phyloP scores from a whole-genome alignment of 2,113 vertebrate species.

The Archilochus colubris region DNA sequence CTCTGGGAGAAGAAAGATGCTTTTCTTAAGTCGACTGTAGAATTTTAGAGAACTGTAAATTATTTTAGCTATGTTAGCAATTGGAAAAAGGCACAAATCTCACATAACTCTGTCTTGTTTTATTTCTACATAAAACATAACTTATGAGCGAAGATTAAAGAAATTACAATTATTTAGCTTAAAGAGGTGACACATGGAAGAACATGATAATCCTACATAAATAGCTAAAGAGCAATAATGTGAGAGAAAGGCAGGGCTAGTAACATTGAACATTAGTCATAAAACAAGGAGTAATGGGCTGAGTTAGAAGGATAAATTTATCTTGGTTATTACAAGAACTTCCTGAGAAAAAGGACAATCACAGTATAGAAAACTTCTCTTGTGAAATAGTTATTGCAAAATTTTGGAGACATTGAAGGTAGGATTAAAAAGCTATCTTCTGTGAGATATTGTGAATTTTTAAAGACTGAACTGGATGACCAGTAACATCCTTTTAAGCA shows the following conservation, averaged over 20 bases:
- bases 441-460: neutral
- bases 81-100: neutral
- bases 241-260: neutral
- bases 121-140: slow-evolving; percentile 9
- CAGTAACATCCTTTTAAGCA: neutral
- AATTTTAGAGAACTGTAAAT: neutral
- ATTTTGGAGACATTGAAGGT: neutral
- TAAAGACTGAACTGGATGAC: neutral
- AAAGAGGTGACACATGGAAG: neutral
- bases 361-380: neutral
- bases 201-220: neutral
- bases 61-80: neutral
- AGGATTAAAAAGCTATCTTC: neutral
- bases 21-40: neutral
- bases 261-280: neutral
- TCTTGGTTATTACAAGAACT: neutral
- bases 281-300: neutral
- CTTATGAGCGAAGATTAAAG: neutral
- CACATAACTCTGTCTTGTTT: neutral
- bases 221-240: neutral
- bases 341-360: neutral
- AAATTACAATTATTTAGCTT: neutral
- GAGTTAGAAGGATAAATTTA: slow-evolving; percentile 1
- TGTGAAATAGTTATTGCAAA: neutral
- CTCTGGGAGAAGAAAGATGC: neutral